Evolutionary conservation across 23 tunicate species (phyloP).

Genomic region (Ciona savignyi): DNA sequence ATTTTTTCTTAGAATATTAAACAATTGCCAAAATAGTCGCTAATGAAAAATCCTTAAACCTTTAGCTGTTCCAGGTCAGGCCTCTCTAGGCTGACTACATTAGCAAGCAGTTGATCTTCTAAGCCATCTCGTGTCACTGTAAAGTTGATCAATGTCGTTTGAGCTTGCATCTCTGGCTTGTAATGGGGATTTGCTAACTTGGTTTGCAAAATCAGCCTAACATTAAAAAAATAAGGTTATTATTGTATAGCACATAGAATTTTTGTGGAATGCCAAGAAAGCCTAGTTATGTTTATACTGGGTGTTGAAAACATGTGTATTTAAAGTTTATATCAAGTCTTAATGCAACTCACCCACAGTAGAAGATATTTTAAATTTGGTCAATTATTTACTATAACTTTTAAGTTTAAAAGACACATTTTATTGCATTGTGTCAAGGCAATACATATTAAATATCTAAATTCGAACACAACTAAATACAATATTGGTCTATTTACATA

Average conservation of each 20-base stretch:
- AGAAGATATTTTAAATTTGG: no score
- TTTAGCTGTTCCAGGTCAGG: slow-evolving; percentile 83
- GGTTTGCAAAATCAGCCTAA: slow-evolving; percentile 73
- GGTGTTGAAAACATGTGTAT: no score
- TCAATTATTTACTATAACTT: no score
- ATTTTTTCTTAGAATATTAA: no score
- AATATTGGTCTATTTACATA: not conserved
- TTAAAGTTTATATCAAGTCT: no score
- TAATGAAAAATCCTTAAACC: no score
- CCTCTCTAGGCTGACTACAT: slow-evolving; percentile 80
- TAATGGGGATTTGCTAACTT: slow-evolving; percentile 91
- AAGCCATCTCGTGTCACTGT: slow-evolving; percentile 82
- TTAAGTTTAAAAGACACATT: no score
- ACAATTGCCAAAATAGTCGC: no score
- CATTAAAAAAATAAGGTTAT: not conserved
- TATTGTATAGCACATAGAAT: not conserved
- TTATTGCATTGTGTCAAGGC: no score
- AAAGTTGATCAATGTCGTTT: slow-evolving; percentile 84
- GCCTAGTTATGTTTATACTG: no score
- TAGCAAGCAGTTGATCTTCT: slow-evolving; percentile 80
- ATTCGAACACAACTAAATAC: not conserved
- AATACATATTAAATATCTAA: slow-evolving; percentile 15
- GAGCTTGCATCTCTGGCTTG: slow-evolving; percentile 95
- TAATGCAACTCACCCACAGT: no score
- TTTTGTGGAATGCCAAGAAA: no score